Base-by-base conservation (phyloP, 1,140 invertebrate species). In the Frieseomelitta varia region DNA sequence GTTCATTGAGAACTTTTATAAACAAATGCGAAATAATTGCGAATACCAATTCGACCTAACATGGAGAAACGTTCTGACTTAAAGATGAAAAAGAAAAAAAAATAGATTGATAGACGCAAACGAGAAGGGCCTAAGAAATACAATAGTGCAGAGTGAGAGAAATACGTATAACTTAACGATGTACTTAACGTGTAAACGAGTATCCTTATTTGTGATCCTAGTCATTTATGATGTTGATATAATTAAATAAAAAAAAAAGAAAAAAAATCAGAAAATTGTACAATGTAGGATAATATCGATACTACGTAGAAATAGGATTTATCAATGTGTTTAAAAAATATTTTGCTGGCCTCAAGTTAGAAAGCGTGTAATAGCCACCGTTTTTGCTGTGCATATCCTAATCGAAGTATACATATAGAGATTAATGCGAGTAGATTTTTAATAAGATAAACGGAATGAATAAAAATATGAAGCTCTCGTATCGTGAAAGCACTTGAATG, bases 201-300 rank as follows among this genome's bases (percentile, higher is more conserved):
- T 72, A 51, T 55, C 74, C 65, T 69, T 65, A 27, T 47, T 72
- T 58, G 82, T 58, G 76, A 73, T 15, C 69, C 58, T 80, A 84
- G 30, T 67, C 58, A 73, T 21, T 24, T 21, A 56, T 55, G 58
- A 63, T 56, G 83, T 80, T 73, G 68, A 34, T 27, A 61, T 27
- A 34, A 34, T 71, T 19, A 34, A 68, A 58, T 34, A 58, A 27
- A 47, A 76, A 56, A 47, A 21, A 4, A 47, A 39, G 8, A 39
- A 39, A 8, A 56, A 47, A 27, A 10, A 61, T 2, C 58, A 58
- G 47, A 21, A 53, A 74, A 47, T 58, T 88, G 88, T 88, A 88
- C 88, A 89, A 80, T 80, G 80, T 89, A 88, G 88, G 80, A 88
- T 89, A 88, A 61, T 81, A 75, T 67, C 55, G 76, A 75, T 58